phyloP scores from a whole-genome alignment of 1,140 invertebrate genomes.

The Cecropterus lyciades region DNA sequence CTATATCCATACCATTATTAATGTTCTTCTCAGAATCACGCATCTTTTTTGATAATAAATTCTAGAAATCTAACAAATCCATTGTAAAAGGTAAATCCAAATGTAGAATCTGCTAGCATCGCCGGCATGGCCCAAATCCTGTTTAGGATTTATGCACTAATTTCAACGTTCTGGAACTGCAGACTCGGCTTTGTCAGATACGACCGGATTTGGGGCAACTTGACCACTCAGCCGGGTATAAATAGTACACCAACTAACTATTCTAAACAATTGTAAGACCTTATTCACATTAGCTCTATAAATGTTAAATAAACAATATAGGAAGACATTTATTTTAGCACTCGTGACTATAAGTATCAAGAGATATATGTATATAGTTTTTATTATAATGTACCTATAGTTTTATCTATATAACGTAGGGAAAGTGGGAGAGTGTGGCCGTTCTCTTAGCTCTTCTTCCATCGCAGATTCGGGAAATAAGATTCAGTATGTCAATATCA shows the following conservation, averaged over 20 bases:
- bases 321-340: no score
- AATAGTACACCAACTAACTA: neutral
- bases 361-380: no score
- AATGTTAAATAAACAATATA: no score
- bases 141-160: slow-evolving; percentile 56
- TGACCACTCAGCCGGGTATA: slow-evolving; percentile 10
- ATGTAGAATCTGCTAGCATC: slow-evolving; percentile 27
- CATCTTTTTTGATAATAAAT: neutral
- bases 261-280: slow-evolving; percentile 2
- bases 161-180: slow-evolving; percentile 43
- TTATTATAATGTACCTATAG: no score
- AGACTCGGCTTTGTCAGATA: slow-evolving; percentile 52
- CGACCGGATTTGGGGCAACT: slow-evolving; percentile 40
- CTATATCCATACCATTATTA: no score
- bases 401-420: no score
- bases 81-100: slow-evolving; percentile 31
- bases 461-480: no score
- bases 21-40: no score
- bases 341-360: no score
- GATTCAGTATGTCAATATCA: no score
- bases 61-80: neutral
- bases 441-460: no score
- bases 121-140: slow-evolving; percentile 38
- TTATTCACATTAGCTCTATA: neutral
- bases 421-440: no score